Evolutionary conservation across 2,888 invertebrate genomes (phyloP), one percentile per base, ranked within the genome.

Genomic region (Aspidiotus destructor): DNA sequence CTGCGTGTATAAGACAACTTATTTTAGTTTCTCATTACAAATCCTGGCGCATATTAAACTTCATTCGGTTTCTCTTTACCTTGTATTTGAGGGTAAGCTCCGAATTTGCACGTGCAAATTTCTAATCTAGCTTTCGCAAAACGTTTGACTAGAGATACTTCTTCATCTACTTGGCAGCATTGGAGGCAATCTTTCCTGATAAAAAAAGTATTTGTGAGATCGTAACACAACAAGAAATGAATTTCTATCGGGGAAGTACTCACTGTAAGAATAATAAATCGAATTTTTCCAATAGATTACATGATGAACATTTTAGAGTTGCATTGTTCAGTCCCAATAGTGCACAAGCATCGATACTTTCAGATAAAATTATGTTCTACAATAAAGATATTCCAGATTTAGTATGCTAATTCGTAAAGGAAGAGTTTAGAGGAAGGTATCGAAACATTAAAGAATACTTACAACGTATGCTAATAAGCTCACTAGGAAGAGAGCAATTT

Each of bases 91-190:
- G 98, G 97, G 83, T 93, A 98, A 8, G 93, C 89, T 70, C 94
- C 93, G 81, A 98, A 94, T 81, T 98, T 98, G 79, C 98, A 99
- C 63, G 95, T 95, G 77, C 98, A 99, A 8, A 98, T 95, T 82
- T 96, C 94, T 55, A 99, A 80, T 70, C 92, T 85, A 0, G 96
- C 98, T 76, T 86, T 89, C 0, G 95, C 89, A 77, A 93, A 98
- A 70, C 87, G 86, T 79, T 88, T 88, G 11, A 82, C 82, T 2
- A 84, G 81, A 10, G 16, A 13, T 8, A 83, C 82, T 54, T 81
- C 80, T 72, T 86, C 85, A 75, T 92, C 89, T 73, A 83, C 83
- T 71, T 88, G 85, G 76, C 92, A 92, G 75, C 93, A 93, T 77
- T 88, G 85, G 70, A 84, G 82, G 74, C 93, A 93, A 73, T 84